phyloP scores from a whole-genome alignment of 2,797 vertebrate species.

The Bradypus variegatus region DNA sequence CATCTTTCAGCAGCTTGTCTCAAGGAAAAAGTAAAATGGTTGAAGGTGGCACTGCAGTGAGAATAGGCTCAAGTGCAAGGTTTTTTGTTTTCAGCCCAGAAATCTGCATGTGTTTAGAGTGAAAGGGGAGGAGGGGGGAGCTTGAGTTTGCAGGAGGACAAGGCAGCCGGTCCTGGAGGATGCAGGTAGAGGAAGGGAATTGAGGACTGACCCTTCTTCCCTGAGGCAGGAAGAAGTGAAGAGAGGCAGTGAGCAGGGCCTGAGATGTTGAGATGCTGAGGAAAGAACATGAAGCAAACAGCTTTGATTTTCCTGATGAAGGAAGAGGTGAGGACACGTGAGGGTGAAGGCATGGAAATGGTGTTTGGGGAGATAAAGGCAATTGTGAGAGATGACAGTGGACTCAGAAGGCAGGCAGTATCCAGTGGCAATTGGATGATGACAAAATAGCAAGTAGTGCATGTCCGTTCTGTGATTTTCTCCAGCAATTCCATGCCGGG shows the following conservation, averaged over 20 bases:
- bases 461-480: not conserved
- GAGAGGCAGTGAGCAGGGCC: not conserved
- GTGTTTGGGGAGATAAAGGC: not conserved
- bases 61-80: not conserved
- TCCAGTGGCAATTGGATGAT: not conserved
- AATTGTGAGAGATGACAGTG: not conserved
- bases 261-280: not conserved
- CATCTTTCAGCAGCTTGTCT: not conserved
- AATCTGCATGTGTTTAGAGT: not conserved
- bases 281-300: not conserved
- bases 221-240: not conserved
- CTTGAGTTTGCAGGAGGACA: not conserved
- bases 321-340: not conserved
- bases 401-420: not conserved
- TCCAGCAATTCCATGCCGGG: not conserved
- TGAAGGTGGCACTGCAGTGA: not conserved
- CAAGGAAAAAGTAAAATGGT: not conserved
- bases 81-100: not conserved
- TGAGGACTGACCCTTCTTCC: too few relatives aligned
- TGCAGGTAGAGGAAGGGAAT: not conserved
- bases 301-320: not conserved
- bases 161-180: not conserved
- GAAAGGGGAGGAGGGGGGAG: not conserved
- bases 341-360: not conserved
- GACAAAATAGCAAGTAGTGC: not conserved